Evolutionary conservation across 2,888 invertebrate species (phyloP).

Genomic region (Pteria penguin): DNA sequence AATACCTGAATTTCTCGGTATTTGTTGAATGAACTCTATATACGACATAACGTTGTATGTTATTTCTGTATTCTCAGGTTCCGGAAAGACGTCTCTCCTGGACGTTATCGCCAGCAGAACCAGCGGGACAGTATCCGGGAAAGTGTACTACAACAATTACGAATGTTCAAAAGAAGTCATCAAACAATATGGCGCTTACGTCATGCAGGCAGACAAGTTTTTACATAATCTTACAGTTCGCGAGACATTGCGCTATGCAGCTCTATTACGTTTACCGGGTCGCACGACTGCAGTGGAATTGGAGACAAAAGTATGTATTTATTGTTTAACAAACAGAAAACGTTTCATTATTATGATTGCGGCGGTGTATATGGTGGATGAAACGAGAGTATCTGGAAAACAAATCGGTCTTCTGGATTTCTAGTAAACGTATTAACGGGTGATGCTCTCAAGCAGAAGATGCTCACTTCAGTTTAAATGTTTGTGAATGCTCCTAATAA

Average conservation of each 20-base stretch:
- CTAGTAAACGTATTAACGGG: too few species aligned
- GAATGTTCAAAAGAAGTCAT: constrained; percentile 83
- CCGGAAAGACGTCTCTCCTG: constrained; percentile 95
- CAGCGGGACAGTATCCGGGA: constrained; percentile 60
- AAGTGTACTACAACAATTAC: constrained; percentile 62
- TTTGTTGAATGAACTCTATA: too few species aligned
- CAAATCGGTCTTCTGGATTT: too few species aligned
- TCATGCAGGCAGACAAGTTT: constrained; percentile 91
- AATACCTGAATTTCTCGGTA: too few species aligned
- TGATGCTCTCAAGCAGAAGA: too few species aligned
- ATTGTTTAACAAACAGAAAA: too few species aligned
- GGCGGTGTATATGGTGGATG: too few species aligned
- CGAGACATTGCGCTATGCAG: constrained; percentile 82
- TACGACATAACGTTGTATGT: too few species aligned
- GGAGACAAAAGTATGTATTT: constrained; percentile 52
- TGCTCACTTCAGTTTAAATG: too few species aligned
- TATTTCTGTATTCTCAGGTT: constrained; percentile 83
- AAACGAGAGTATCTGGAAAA: not conserved
- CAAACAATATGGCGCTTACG: constrained; percentile 92
- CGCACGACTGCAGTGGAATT: constrained; percentile 53
- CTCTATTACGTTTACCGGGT: constrained; percentile 74
- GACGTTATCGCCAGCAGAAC: constrained; percentile 89
- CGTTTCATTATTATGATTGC: too few species aligned
- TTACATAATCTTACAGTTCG: constrained; percentile 92
- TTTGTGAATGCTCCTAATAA: too few species aligned